Percentiles rank a stretch among this genome's conserved stretches.
Evolutionary conservation across 2,113 vertebrate species (phyloP).

Genomic region (Dasyornis broadbenti): DNA sequence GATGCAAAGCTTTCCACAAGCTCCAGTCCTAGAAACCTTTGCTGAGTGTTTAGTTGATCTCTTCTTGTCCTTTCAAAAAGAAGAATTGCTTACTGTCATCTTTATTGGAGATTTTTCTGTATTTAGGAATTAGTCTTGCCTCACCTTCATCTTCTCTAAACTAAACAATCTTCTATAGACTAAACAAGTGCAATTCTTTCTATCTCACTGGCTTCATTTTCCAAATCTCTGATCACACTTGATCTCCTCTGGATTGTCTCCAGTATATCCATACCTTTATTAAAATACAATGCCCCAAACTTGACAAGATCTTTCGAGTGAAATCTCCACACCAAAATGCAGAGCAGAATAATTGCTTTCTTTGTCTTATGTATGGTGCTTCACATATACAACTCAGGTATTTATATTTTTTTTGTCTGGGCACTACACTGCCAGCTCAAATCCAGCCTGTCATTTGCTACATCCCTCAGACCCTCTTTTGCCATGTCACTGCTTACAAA

Average conservation of each 20-base stretch:
- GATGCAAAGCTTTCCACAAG: not conserved
- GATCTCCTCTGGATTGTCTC: not conserved
- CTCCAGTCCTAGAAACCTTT: not conserved
- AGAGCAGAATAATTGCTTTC: not conserved
- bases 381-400: not conserved
- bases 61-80: not conserved
- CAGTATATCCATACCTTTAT: not conserved
- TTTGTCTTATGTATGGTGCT: not conserved
- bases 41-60: not conserved
- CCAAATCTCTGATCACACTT: not conserved
- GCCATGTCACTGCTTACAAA: not conserved
- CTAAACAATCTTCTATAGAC: not conserved
- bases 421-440: not conserved
- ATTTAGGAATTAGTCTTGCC: not conserved
- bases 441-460: not conserved
- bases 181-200: slow-evolving; percentile 22
- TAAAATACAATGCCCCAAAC: not conserved
- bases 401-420: not conserved
- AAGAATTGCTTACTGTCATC: not conserved
- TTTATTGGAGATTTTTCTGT: not conserved
- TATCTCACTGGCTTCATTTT: not conserved
- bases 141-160: not conserved
- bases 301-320: not conserved
- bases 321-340: not conserved
- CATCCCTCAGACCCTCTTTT: not conserved